Conservation (phyloP, 2,888 invertebrate genomes). For the Crossocerus cetratus region DNA sequence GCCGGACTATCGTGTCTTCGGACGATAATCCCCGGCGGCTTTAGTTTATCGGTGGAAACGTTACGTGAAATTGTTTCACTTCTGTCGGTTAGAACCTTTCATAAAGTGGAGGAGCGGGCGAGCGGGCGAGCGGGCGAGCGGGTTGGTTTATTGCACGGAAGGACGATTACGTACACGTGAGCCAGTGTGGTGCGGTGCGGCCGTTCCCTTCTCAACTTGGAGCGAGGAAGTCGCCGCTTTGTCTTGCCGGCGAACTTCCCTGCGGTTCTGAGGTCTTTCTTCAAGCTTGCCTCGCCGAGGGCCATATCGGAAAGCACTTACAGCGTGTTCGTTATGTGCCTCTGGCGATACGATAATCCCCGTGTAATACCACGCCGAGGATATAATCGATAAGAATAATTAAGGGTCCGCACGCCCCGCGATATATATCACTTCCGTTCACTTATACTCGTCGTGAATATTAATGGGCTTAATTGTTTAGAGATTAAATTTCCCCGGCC, state of each 20-base stretch:
- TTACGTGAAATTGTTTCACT: constrained; percentile 34
- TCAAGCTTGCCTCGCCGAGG: neutral
- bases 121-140: too few relatives aligned
- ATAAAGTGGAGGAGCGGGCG: constrained; percentile 5
- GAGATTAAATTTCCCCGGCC: constrained; percentile 63
- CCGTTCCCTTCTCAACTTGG: constrained; percentile 24
- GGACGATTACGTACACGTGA: constrained; percentile 13
- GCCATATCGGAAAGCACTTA: neutral
- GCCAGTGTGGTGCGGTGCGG: constrained; percentile 5
- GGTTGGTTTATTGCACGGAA: constrained; percentile 11
- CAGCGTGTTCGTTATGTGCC: neutral
- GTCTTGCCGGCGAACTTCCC: neutral
- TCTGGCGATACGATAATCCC: neutral
- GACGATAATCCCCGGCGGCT: constrained; percentile 1
- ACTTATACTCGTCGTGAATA: constrained; percentile 31
- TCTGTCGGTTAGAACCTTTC: constrained; percentile 4
- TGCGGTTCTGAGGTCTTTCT: neutral
- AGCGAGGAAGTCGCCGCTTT: constrained; percentile 5
- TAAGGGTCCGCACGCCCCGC: neutral
- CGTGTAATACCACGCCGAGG: neutral
- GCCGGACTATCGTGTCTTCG: neutral
- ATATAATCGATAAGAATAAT: neutral
- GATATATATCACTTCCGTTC: constrained; percentile 10
- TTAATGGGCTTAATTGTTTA: constrained; percentile 61
- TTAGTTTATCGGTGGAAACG: constrained; percentile 11